Evolutionary conservation across 2,113 vertebrate species (phyloP).

Genomic region (Grus americana): DNA sequence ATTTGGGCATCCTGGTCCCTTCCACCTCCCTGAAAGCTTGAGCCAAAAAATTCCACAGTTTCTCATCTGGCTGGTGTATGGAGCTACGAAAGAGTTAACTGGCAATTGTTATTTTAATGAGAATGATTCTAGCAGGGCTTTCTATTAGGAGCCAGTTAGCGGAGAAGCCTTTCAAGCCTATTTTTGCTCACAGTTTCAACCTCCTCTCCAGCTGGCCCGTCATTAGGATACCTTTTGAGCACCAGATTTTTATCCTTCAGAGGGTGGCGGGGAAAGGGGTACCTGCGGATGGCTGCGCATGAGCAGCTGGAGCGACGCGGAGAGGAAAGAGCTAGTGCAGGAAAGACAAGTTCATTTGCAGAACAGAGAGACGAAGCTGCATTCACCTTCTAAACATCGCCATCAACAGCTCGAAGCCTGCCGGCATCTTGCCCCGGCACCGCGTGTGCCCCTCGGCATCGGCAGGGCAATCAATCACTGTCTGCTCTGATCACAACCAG

Average conservation of each 20-base stretch:
- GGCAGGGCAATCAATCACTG: conserved; percentile 55
- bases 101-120: conserved; percentile 3
- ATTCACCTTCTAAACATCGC: conserved; percentile 3
- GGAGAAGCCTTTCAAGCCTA: background rate
- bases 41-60: background rate
- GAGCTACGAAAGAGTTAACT: conserved; percentile 4
- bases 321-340: background rate
- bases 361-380: background rate
- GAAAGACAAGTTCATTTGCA: background rate
- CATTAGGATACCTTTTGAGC: background rate
- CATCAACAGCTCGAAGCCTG: background rate
- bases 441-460: background rate
- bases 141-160: background rate
- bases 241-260: background rate
- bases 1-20: background rate
- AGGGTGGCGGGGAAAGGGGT: background rate
- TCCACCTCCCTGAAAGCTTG: background rate
- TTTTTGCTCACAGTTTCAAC: conserved; percentile 11
- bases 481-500: conserved; percentile 12
- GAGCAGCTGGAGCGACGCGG: background rate
- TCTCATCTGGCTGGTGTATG: background rate
- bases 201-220: background rate
- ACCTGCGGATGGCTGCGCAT: rapidly evolving
- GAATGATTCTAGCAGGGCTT: background rate
- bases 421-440: conserved; percentile 18